Evolutionary conservation across 2,113 vertebrate genomes (phyloP), one percentile per base, ranked within the genome.

Genomic region (Mobula hypostoma): DNA sequence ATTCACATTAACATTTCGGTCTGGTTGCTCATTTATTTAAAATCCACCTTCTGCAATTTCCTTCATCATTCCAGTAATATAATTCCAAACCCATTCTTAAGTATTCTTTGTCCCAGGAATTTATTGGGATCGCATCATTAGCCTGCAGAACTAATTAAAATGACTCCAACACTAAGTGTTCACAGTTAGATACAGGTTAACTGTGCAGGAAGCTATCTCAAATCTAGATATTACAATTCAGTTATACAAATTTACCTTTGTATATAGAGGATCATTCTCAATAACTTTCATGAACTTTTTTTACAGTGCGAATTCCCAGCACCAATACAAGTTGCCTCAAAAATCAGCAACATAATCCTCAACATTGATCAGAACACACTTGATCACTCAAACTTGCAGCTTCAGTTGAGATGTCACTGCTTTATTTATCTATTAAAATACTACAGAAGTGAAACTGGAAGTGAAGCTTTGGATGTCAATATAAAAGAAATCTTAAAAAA

Each of bases 371-470:
- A 21, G 48, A 8, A 83, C 17, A 21, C 80, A 83, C 17, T 17
- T 40, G 21, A 19, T 56, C 17, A 83, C 48, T 83, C 17, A 56
- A 83, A 56, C 9, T 15, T 83, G 40, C 80, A 85, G 21, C 48
- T 7, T 85, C 56, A 85, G 19, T 27, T 85, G 82, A 56, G 40
- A 7, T 85, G 21, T 29, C n/a, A 85, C 27, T 56, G 40, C 82
- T 85, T 17, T 58, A 58, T 61, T 85, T 56, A 85, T 85, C 48
- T 1, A 85, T 58, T 29, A 85, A 85, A 85, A 17, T 58, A 48
- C 58, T 61, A 85, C 56, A 29, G 82, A 85, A 85, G 48, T 85
- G 82, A 85, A 85, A 85, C 82, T 85, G 56, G 48, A 83, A 83
- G 40, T 83, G 80, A 83, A 19, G 19, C 56, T 85, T 27, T 85